Conservation (phyloP, 2,797 vertebrate genomes). For the Poeciliopsis paucimaculata region DNA sequence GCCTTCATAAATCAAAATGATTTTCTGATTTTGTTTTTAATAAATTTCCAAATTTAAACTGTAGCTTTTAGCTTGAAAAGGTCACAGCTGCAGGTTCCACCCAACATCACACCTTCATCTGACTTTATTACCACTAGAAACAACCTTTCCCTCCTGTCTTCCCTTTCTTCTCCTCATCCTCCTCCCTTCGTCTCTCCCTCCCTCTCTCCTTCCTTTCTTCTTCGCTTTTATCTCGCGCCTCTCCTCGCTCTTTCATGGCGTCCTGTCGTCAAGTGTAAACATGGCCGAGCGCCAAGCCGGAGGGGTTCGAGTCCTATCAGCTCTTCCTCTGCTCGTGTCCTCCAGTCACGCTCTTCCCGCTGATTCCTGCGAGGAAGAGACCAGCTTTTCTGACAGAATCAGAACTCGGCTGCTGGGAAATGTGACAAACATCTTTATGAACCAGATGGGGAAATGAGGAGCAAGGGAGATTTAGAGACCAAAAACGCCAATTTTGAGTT, state of each 20-base stretch:
- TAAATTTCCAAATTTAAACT: neutral
- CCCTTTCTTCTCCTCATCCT: slow-evolving; percentile 31
- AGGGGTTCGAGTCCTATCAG: slow-evolving; percentile 62
- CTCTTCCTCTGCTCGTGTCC: slow-evolving; percentile 52
- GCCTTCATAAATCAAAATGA: neutral
- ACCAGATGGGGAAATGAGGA: slow-evolving; percentile 2
- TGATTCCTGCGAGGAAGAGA: slow-evolving; percentile 33
- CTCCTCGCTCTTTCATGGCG: slow-evolving; percentile 61
- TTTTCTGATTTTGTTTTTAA: neutral
- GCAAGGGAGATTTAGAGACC: too few species aligned
- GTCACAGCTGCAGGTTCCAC: slow-evolving; percentile 24
- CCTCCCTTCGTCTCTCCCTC: slow-evolving; percentile 25
- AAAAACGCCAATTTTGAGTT: neutral
- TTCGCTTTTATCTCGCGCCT: slow-evolving; percentile 65
- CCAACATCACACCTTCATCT: slow-evolving; percentile 41
- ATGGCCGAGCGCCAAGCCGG: slow-evolving; percentile 58
- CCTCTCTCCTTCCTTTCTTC: slow-evolving; percentile 57
- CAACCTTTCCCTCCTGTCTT: slow-evolving; percentile 34
- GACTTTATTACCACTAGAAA: slow-evolving; percentile 58
- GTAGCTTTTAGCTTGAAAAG: slow-evolving; percentile 22
- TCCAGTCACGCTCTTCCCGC: slow-evolving; percentile 60
- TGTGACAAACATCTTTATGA: slow-evolving; percentile 35
- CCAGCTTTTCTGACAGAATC: slow-evolving; percentile 27
- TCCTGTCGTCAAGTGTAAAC: slow-evolving; percentile 73
- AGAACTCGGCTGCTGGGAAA: slow-evolving; percentile 35